Evolutionary conservation across 2,113 vertebrate genomes (phyloP).

Genomic region (Calidris pugnax): DNA sequence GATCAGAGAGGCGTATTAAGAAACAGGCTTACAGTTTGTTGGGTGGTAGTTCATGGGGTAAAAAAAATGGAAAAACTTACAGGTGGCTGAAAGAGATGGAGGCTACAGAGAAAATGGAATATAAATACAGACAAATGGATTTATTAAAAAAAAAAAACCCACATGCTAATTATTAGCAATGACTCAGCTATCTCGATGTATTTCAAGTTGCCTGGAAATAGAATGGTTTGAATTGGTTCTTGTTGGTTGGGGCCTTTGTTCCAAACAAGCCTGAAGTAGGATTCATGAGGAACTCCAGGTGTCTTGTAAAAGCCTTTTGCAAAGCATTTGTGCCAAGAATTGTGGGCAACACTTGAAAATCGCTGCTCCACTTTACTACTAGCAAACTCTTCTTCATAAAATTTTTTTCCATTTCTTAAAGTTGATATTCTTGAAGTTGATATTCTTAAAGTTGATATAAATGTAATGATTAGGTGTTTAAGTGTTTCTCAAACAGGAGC

Average conservation of each 20-base stretch:
- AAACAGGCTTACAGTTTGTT: neutral
- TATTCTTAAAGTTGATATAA: neutral
- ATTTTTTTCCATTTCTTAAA: neutral
- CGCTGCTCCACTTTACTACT: neutral
- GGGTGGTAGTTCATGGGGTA: neutral
- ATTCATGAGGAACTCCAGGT: neutral
- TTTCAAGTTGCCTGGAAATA: neutral
- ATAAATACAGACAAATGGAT: neutral
- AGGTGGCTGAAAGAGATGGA: neutral
- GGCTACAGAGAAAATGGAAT: neutral
- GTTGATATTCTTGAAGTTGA: fast-evolving
- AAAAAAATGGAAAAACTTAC: neutral
- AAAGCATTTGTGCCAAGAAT: neutral
- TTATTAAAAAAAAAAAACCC: neutral
- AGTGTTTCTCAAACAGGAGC: neutral
- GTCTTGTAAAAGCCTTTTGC: neutral
- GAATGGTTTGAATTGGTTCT: neutral
- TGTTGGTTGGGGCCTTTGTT: neutral
- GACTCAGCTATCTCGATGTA: neutral
- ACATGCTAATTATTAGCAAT: neutral
- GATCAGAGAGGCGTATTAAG: neutral
- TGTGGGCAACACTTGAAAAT: neutral
- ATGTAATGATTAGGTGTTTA: neutral
- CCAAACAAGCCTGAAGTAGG: neutral
- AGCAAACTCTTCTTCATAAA: neutral